A percentile compares a stretch with the other conserved stretches of the same genome.
These are phyloP conservation scores for Lota lota DNA, from an alignment of 2,113 vertebrate genomes.

Conservation along the genomic window DNA sequence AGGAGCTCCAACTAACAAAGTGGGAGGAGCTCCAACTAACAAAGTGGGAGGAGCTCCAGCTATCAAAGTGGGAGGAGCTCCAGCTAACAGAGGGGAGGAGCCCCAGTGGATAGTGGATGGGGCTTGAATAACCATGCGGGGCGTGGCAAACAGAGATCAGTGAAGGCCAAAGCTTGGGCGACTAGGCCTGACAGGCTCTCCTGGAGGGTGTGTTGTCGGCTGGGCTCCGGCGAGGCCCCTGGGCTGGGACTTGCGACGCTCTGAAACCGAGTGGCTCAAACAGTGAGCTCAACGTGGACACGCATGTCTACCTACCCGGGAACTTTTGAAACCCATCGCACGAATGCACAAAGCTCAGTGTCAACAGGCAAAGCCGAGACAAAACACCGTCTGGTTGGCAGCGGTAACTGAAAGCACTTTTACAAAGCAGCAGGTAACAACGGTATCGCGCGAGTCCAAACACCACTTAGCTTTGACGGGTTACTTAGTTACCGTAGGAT, in stretches of 20 bases:
- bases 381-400: constrained; percentile 20
- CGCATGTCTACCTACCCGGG: constrained; percentile 37
- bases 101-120: too few species aligned
- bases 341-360: constrained; percentile 38
- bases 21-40: too few species aligned
- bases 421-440: constrained; percentile 19
- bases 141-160: not conserved
- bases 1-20: too few species aligned
- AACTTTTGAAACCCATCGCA: constrained; percentile 16
- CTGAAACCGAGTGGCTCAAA: constrained; percentile 63
- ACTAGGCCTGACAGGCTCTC: constrained; percentile 65
- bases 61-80: too few species aligned
- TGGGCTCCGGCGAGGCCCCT: constrained; percentile 45
- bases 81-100: too few species aligned
- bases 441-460: too few species aligned
- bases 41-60: too few species aligned
- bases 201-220: constrained; percentile 57
- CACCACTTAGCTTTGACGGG: too few species aligned
- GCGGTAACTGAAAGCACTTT: constrained; percentile 40
- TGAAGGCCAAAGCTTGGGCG: constrained; percentile 52
- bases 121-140: too few species aligned
- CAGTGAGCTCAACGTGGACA: constrained; percentile 58
- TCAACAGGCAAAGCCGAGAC: constrained; percentile 46
- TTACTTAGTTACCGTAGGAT: too few species aligned
- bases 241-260: constrained; percentile 62